These are phyloP conservation scores for Loris lydekkerianus DNA, from an alignment of 2,797 vertebrate species.

Conservation along the genomic window DNA sequence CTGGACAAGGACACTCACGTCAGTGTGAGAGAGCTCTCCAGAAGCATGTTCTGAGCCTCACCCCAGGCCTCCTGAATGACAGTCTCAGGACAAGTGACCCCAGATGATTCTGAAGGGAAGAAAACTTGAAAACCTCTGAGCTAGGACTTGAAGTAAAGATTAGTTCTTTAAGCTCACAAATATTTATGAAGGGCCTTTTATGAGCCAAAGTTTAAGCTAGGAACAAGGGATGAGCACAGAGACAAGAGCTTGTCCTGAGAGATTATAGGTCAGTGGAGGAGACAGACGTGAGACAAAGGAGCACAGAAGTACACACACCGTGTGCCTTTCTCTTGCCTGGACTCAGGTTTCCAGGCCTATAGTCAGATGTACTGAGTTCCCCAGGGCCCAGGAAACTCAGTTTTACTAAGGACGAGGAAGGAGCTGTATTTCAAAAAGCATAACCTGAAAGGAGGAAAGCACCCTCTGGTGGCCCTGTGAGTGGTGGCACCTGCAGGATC, in stretches of 20 bases:
- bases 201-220: neutral
- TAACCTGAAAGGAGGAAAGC: slow-evolving; percentile 75
- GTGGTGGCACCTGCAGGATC: slow-evolving; percentile 35
- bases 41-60: neutral
- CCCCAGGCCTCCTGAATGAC: neutral
- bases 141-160: neutral
- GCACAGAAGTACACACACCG: neutral
- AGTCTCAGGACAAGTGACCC: neutral
- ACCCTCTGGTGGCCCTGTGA: slow-evolving; percentile 80
- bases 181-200: neutral
- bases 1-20: neutral
- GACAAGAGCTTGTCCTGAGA: neutral
- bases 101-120: neutral
- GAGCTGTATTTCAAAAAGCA: slow-evolving; percentile 35
- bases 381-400: neutral
- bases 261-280: neutral
- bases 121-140: slow-evolving; percentile 1
- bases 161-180: slow-evolving; percentile 6
- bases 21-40: neutral
- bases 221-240: slow-evolving; percentile 1
- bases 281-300: neutral
- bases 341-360: neutral
- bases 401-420: neutral
- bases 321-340: neutral
- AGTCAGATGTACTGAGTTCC: neutral